Base-by-base conservation (phyloP, 1,140 invertebrate species). In the Microplitis mediator region DNA sequence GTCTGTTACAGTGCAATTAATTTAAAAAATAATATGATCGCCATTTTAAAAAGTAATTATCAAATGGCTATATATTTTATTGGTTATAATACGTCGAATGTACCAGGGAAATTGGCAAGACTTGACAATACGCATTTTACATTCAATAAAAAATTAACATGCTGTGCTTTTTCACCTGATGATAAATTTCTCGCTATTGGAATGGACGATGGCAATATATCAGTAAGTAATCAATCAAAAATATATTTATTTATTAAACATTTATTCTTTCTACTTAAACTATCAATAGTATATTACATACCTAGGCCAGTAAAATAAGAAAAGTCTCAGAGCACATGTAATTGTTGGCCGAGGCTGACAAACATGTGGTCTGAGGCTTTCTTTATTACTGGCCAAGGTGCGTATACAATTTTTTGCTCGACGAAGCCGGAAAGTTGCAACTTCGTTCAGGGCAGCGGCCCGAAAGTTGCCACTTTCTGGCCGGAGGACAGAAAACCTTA, bases 161-260 rank as follows among this genome's bases (percentile, higher is more conserved):
- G 58, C 23, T 85, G 83, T 66, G 74, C 80, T 58, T 85, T 86
- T 75, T 86, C 86, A 4, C 76, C 77, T n/a, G 75, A 87, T 71
- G 80, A 78, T 51, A 76, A 76, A 14, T 85, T 80, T 70, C 73
- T 86, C 16, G 85, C 86, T 4, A 54, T 86, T 35, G 86, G 85
- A 65, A 76, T 82, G 58, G 76, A 83, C 4, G 81, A 73, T 39
- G 86, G 86, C 71, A 56, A 77, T n/a, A 83, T 87, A 77, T 75
- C 62, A 61, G 86, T 87, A 78, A 85, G 82, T 73, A 16, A 39
- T 16, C 8, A 68, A 66, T 71, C 5, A 68, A 68, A 11, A 4
- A 36, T 16, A 50, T 54, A 23, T 58, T 58, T 31, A 5, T 9
- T 58, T 6, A 11, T 31, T 31, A 9, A 31, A 8, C 11, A 64